A percentile compares a stretch with the other conserved stretches of the same genome.
Evolutionary conservation across 1,140 invertebrate genomes (phyloP).

Genomic region (Drosophila littoralis): DNA sequence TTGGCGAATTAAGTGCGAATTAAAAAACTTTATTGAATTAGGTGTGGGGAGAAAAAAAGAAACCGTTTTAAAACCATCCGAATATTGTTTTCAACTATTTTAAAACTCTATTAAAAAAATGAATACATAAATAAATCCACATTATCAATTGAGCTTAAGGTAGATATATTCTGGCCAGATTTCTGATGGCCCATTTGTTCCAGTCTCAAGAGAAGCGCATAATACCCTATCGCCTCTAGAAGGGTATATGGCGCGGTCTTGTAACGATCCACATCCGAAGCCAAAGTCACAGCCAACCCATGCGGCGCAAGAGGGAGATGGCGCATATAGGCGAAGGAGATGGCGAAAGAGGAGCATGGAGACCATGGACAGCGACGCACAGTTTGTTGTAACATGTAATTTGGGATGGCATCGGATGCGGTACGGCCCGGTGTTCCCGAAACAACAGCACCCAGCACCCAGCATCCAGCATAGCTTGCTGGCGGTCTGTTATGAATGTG

Average conservation of each 20-base stretch:
- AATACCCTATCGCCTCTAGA: not conserved
- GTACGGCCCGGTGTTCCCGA: slow-evolving; percentile 15
- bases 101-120: no score
- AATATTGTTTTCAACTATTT: no score
- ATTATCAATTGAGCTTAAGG: no score
- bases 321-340: not conserved
- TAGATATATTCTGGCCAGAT: not conserved
- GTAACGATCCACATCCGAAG: slow-evolving; percentile 17
- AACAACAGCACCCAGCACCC: slow-evolving; percentile 6
- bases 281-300: slow-evolving; percentile 16
- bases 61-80: no score
- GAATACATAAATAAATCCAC: no score
- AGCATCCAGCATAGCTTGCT: slow-evolving; percentile 52
- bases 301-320: slow-evolving; percentile 5
- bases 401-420: slow-evolving; percentile 59
- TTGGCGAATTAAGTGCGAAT: no score
- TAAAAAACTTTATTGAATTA: no score
- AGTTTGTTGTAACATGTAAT: slow-evolving; percentile 79
- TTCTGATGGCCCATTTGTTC: not conserved
- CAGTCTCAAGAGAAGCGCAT: not conserved
- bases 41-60: no score
- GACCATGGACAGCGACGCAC: slow-evolving; percentile 65
- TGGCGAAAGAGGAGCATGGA: slow-evolving; percentile 42
- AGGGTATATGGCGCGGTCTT: slow-evolving; percentile 21
- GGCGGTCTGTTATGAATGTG: slow-evolving; percentile 82